phyloP scores from a whole-genome alignment of 2,113 vertebrate species.

The Helogale parvula region DNA sequence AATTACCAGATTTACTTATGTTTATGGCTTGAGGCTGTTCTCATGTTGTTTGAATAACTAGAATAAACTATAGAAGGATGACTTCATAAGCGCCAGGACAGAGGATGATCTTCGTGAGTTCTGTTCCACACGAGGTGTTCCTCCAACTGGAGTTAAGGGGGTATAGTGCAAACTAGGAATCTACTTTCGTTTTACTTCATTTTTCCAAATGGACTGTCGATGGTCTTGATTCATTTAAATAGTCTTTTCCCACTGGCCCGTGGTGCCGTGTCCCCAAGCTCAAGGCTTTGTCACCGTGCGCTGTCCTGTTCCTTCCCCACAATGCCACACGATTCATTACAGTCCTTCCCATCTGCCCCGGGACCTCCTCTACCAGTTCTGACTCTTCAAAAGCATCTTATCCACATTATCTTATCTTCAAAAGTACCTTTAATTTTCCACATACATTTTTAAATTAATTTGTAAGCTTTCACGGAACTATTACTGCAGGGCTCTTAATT shows the following conservation, averaged over 20 bases:
- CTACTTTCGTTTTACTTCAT: not conserved
- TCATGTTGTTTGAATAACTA: not conserved
- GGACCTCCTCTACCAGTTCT: not conserved
- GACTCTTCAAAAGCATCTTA: not conserved
- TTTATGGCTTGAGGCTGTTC: not conserved
- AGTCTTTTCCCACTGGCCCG: not conserved
- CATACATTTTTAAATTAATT: not conserved
- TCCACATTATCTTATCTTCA: not conserved
- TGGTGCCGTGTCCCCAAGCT: fast-evolving
- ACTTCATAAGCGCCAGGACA: not conserved
- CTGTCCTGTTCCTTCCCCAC: not conserved
- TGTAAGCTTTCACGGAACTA: not conserved
- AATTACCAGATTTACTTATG: not conserved
- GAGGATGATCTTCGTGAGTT: not conserved
- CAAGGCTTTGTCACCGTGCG: fast-evolving
- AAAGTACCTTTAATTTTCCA: not conserved
- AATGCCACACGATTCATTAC: fast-evolving
- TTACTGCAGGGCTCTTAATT: not conserved
- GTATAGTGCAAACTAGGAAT: not conserved
- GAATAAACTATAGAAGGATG: not conserved
- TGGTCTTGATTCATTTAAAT: not conserved
- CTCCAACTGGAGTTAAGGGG: not conserved
- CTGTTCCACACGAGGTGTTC: not conserved
- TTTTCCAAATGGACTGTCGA: not conserved
- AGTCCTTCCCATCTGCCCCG: fast-evolving